Base-by-base conservation (phyloP, 2,797 vertebrate species). In the Otolemur crassicaudatus region DNA sequence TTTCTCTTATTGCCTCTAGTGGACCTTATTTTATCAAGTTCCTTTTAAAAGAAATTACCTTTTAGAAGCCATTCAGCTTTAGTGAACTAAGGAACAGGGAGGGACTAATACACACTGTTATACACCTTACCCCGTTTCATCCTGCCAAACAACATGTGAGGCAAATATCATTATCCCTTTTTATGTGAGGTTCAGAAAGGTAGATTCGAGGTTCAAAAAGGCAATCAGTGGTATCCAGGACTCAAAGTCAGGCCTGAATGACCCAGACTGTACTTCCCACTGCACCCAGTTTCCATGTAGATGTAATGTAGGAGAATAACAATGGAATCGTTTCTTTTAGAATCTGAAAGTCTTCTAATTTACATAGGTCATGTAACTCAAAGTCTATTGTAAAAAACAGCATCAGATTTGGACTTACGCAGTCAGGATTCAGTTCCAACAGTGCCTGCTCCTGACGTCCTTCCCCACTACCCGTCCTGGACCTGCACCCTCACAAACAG, bases 1-100 rank as follows among this genome's bases (percentile, higher is more conserved):
- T 46, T 60, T 58, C 56, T 53, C 37, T 69, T 37, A 0, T 34
- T 75, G 49, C 56, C 25, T 63, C 11, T 2, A 19, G 46, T 92
- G 58, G 87, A 77, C 12, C 10, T 80, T 89, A 9, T 49, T 92
- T 94, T 23, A 92, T 81, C 81, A 81, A 49, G 23, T 46, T 63
- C 14, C 43, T 85, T 93, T 73, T 23, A 96, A 93, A 94, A 86
- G 56, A 90, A 83, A 69, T 37, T 77, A 40, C n/a, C 17, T 80
- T 94, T 67, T 90, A 72, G 40, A 87, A 72, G 65, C 34, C 14
- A 40, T 12, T 82, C 56, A 79, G 56, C 40, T 75, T 87, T 8
- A 10, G 27, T 34, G 65, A 56, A 40, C 67, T 53, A 90, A 81
- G 46, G 49, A 46, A 72, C 84, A 56, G 60, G 10, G 14, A 82